Conservation (phyloP, 2,113 vertebrate species). For the Pycnonotus jocosus region DNA sequence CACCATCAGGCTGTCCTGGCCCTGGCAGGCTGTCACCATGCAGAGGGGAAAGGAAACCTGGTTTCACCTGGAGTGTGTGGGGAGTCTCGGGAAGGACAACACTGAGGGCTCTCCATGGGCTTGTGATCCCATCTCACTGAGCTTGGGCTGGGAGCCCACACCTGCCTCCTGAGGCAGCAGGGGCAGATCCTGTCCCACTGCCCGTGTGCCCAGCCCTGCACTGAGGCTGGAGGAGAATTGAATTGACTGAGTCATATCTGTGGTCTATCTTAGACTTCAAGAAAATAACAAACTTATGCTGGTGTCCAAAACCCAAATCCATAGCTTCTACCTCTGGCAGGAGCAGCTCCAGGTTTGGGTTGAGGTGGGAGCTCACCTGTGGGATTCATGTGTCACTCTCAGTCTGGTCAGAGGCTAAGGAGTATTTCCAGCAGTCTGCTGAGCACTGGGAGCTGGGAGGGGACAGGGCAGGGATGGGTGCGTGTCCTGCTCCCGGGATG, state of each 20-base stretch:
- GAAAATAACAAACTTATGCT: background rate
- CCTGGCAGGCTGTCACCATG: fast-evolving
- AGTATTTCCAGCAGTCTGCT: background rate
- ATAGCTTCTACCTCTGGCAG: background rate
- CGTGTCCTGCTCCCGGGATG: background rate
- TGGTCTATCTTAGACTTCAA: background rate
- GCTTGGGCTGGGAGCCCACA: background rate
- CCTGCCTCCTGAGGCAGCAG: background rate
- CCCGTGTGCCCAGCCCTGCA: background rate
- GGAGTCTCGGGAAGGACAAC: background rate
- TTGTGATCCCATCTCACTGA: background rate
- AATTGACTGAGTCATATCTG: background rate
- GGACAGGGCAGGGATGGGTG: fast-evolving
- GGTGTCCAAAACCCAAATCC: background rate
- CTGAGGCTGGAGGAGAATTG: background rate
- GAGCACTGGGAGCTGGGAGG: background rate
- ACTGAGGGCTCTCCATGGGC: background rate
- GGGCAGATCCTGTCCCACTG: background rate
- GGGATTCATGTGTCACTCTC: background rate
- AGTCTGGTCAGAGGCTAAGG: background rate
- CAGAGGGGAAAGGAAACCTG: background rate
- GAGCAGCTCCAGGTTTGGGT: background rate
- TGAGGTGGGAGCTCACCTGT: background rate
- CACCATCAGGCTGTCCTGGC: background rate
- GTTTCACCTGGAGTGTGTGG: background rate